Base-by-base conservation (phyloP, 2,888 invertebrate species). In the Limnephilus marmoratus region DNA sequence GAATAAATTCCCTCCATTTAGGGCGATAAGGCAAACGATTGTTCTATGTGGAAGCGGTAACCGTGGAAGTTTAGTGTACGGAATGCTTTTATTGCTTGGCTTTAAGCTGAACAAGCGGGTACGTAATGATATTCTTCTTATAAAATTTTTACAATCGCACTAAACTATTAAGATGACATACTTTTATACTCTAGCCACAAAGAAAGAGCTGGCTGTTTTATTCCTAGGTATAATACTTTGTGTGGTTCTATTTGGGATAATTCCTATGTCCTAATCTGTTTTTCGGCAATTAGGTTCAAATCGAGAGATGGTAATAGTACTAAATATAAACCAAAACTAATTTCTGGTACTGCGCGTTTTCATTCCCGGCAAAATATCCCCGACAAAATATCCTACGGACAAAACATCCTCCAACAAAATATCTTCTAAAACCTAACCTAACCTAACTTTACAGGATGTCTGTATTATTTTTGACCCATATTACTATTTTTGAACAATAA, bases 1-100 rank as follows among this genome's bases (percentile, higher is more conserved):
- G 83, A 83, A 83, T 83, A 83, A 83, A 83, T 83, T 83, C 12
- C 24, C 83, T 18, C 15, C 83, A 37, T 83, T 83, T 83, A 24
- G 7, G 83, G 37, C 37, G 83, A 83, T 37, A 83, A 83, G 24
- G 83, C 83, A 9, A 68, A 68, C 37, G 24, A 83, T 83, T 83
- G 83, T 37, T 83, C 37, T 41, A 83, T 68, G 24, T 68, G 68
- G 83, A 83, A 83, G 37, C 37, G 24, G 24, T 83, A 83, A 83
- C 83, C 34, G 34, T 83, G 37, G 37, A 83, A 83, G 37, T 83
- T 83, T 83, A 83, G 34, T 34, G 83, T 83, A 83, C 68, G 68
- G 68, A 68, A 37, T 83, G 83, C 68, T 37, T 34, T 34, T 83
- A 83, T 34, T 34, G 24, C 83, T 83, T 0, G 83, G 24, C 18